These are phyloP conservation scores for Oegoconia quadripuncta DNA, from an alignment of 2,888 invertebrate species.

Conservation along the genomic window DNA sequence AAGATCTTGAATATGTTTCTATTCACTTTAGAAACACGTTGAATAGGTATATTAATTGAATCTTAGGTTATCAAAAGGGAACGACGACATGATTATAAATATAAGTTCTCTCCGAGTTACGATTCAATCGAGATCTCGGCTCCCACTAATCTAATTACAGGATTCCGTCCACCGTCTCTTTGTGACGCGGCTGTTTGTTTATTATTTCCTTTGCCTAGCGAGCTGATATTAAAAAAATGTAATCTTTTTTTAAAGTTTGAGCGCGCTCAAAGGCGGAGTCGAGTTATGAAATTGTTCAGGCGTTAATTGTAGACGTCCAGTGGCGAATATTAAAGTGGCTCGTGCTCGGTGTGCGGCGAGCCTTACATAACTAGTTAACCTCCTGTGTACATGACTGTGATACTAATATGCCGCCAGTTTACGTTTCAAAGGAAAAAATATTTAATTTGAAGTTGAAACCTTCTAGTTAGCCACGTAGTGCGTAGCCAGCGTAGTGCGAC, in stretches of 20 bases:
- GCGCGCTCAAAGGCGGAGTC: constrained; percentile 67
- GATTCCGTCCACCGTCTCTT: constrained; percentile 39
- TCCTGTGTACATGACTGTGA: constrained; percentile 39
- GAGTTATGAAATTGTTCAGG: constrained; percentile 77
- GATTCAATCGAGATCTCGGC: constrained; percentile 41
- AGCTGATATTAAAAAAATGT: constrained; percentile 53
- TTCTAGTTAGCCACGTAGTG: too few species aligned
- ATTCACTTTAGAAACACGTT: not conserved
- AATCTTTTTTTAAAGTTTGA: constrained; percentile 48
- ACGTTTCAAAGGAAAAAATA: constrained; percentile 51
- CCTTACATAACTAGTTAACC: constrained; percentile 64
- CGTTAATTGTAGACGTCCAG: constrained; percentile 76
- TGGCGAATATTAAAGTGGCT: constrained; percentile 72
- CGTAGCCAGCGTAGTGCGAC: constrained; percentile 21
- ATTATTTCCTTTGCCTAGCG: constrained; percentile 45
- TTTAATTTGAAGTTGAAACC: constrained; percentile 53
- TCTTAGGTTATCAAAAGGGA: constrained; percentile 17
- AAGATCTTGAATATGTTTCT: not conserved
- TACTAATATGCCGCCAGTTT: constrained; percentile 34
- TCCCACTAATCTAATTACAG: constrained; percentile 67
- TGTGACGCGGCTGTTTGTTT: constrained; percentile 52
- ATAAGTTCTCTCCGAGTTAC: constrained; percentile 20
- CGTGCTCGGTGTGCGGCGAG: constrained; percentile 47
- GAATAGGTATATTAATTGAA: constrained; percentile 7
- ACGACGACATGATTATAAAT: constrained; percentile 15